Conservation (phyloP, 2,113 vertebrate species). For the Meleagris gallopavo region DNA sequence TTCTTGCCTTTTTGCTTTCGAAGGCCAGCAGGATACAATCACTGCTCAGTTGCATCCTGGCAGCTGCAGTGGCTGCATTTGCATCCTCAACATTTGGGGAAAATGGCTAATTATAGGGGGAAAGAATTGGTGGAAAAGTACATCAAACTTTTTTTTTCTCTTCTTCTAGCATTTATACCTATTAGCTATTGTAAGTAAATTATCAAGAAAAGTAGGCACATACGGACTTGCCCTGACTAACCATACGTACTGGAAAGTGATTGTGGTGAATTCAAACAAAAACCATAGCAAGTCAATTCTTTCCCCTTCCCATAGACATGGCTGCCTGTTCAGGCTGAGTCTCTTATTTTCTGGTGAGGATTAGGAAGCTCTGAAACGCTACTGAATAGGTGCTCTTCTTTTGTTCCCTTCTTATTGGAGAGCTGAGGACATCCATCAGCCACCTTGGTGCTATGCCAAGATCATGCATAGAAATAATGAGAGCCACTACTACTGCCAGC, state of each 20-base stretch:
- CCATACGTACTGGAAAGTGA: neutral
- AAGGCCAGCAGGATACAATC: neutral
- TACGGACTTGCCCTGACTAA: neutral
- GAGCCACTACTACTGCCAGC: neutral
- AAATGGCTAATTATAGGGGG: neutral
- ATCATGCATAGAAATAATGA: neutral
- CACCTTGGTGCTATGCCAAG: neutral
- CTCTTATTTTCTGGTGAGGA: neutral
- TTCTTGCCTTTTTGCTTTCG: neutral
- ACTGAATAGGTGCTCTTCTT: fast-evolving
- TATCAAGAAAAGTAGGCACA: neutral
- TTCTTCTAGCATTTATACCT: neutral
- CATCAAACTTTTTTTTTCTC: neutral
- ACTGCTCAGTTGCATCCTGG: neutral
- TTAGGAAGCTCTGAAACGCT: neutral
- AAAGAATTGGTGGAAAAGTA: neutral
- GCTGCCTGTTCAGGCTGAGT: neutral
- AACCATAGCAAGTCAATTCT: neutral
- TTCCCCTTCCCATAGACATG: fast-evolving
- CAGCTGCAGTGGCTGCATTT: neutral
- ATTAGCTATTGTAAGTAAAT: neutral
- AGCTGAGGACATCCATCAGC: neutral
- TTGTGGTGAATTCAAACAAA: neutral
- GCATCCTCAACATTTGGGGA: neutral
- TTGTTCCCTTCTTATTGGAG: neutral